Base-by-base conservation (phyloP, 2,888 invertebrate genomes). In the Vanessa cardui region DNA sequence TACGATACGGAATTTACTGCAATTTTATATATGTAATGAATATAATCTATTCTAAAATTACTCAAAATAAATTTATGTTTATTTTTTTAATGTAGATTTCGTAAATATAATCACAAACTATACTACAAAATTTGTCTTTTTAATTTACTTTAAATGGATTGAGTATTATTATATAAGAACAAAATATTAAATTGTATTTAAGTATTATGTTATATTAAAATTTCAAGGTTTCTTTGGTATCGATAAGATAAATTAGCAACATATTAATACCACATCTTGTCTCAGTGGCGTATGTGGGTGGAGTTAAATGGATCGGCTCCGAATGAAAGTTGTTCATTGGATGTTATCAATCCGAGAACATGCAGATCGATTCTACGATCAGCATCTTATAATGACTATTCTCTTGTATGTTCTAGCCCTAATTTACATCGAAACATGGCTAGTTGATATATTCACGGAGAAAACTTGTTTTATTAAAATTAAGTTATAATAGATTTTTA, bases 281-380 rank as follows among this genome's bases (percentile, higher is more conserved):
- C 79, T 80, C 84, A 73, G 83, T 83, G 78, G 83, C 83, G 78
- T 69, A 86, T 87, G 90, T 91, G 86, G 90, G 90, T 83, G 87
- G 86, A 83, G 85, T 83, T 81, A 86, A 88, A 90, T 86, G 82
- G 85, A 86, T 86, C 80, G 78, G 74, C 80, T 81, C 70, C 64
- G 78, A 83, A 88, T 79, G 87, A 87, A 89, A 89, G 87, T 89
- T 87, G 88, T 88, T 86, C 85, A 87, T 86, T 86, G 88, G 86
- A 88, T 89, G 85, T 85, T 89, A 90, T 89, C 89, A 83, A 85
- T 85, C 80, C 79, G 79, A 80, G 83, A 85, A 87, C 85, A 88
- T 80, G 84, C 80, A 83, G 85, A 87, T 88, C 83, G 80, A 79
- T 81, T 71, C 80, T 77, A 77, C 78, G 83, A 86, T 84, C 81